Base-by-base conservation (phyloP, 30 jellyfish, hydroid and myxozoan genomes). In the Aurelia aurita region DNA sequence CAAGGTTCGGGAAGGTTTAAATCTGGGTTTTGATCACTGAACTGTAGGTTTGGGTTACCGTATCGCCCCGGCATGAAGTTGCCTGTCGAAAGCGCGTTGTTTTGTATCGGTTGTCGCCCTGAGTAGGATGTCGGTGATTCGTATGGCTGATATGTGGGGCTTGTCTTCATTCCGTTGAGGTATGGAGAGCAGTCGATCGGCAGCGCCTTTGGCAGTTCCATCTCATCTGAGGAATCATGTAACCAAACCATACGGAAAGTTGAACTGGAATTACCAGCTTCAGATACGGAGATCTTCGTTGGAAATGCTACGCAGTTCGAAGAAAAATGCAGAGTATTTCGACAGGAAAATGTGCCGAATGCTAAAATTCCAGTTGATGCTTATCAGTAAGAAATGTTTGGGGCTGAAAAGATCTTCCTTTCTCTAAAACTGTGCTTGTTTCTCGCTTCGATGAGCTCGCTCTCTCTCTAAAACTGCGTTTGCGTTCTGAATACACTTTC, bases 171-270 rank as follows among this genome's bases (percentile, higher is more conserved):
- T 27, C 91, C 91, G 18, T 71, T 26, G 21, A 81, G 85, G 34
- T 81, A 81, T 10, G 91, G 91, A 47, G 91, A 81, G 66, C 91
- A 81, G 71, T 81, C 91, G 11, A 81, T 66, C 18, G 91, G 91
- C 85, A 81, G 61, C 44, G 85, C 91, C 69, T 81, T 81, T 29
- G 82, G 91, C 21, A 81, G 82, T 65, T 81, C 91, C 91, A 81
- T 81, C 74, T 81, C 91, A 22, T 67, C 91, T 0, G 91, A 66
- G 7, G 91, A 68, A 81, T 81, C 91, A 65, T 58, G 35, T 81
- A 81, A 16, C 91, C 91, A 81, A 81, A 81, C 91, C 91, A 81
- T 81, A 51, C 91, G 91, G 91, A 81, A 35, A 45, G 54, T 62
- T 20, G 45, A 15, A 39, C 51, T 39, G 51, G 51, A 8, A 39